These are phyloP conservation scores for Atrina japonica DNA, from an alignment of 2,888 invertebrate species.

Conservation along the genomic window DNA sequence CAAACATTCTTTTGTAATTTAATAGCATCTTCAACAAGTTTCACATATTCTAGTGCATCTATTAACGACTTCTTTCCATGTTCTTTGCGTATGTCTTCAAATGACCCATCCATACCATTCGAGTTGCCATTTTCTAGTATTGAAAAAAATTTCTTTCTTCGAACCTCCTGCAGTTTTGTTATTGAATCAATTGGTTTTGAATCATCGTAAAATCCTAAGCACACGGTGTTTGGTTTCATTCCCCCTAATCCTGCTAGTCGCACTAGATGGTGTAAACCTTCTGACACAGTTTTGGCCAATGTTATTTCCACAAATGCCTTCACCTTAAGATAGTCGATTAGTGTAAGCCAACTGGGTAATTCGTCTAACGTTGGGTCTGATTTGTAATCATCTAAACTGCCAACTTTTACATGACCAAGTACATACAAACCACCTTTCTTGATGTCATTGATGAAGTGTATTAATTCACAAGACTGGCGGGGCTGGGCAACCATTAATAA, in stretches of 20 bases:
- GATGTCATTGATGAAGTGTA: slow-evolving; percentile 98
- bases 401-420: slow-evolving; percentile 89
- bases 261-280: slow-evolving; percentile 95
- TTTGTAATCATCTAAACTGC: slow-evolving; percentile 81
- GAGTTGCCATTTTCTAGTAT: slow-evolving; percentile 51
- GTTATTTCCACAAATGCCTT: slow-evolving; percentile 96
- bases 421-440: slow-evolving; percentile 95
- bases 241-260: slow-evolving; percentile 97
- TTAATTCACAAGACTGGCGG: slow-evolving; percentile 92
- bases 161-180: slow-evolving; percentile 46
- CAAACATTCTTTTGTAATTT: slow-evolving; percentile 97
- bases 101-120: slow-evolving; percentile 58
- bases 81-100: slow-evolving; percentile 58
- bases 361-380: slow-evolving; percentile 89
- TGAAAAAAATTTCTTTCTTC: slow-evolving; percentile 60
- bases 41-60: slow-evolving; percentile 87
- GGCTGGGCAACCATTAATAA: slow-evolving; percentile 95
- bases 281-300: slow-evolving; percentile 90
- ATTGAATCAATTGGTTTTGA: slow-evolving; percentile 85
- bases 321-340: slow-evolving; percentile 97
- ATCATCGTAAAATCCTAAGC: slow-evolving; percentile 95
- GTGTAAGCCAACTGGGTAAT: slow-evolving; percentile 92
- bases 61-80: slow-evolving; percentile 54
- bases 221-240: slow-evolving; percentile 98
- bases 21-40: slow-evolving; percentile 92